These are phyloP conservation scores for Prostheceraeus crozeri DNA, from an alignment of 2,888 invertebrate genomes.

Conservation along the genomic window DNA sequence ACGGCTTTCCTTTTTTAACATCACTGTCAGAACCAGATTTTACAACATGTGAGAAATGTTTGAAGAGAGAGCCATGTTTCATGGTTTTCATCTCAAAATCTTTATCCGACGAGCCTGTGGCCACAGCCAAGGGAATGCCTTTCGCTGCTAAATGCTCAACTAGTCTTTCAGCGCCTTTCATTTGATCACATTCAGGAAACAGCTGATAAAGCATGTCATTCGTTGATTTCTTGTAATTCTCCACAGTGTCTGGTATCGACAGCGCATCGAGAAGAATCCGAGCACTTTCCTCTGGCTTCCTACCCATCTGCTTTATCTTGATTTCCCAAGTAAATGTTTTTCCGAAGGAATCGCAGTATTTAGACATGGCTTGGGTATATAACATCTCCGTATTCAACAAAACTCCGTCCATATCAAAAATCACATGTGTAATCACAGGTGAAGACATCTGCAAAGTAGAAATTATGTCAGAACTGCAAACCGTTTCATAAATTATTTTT, in stretches of 20 bases:
- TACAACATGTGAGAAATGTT: background rate
- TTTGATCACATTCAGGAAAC: background rate
- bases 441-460: too few relatives aligned
- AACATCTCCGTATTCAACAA: conserved; percentile 22
- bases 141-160: conserved; percentile 68
- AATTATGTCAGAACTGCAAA: too few relatives aligned
- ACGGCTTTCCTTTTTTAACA: conserved; percentile 15
- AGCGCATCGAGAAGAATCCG: conserved; percentile 10
- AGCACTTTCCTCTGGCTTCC: background rate
- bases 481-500: too few relatives aligned
- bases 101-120: conserved; percentile 68
- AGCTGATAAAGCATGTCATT: too few relatives aligned
- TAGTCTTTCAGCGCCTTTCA: conserved; percentile 67
- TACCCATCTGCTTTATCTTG: conserved; percentile 3
- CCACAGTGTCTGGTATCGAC: conserved; percentile 11
- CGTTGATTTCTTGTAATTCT: conserved; percentile 18
- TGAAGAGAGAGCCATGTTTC: conserved; percentile 38
- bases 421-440: conserved; percentile 28
- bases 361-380: conserved; percentile 1
- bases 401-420: conserved; percentile 33
- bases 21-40: background rate
- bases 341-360: conserved; percentile 15
- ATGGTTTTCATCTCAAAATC: conserved; percentile 62
- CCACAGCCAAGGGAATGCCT: conserved; percentile 74
- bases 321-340: conserved; percentile 16